Evolutionary conservation across 2,113 vertebrate genomes (phyloP), one percentile per base, ranked within the genome.

Genomic region (Leptocoma aspasia): DNA sequence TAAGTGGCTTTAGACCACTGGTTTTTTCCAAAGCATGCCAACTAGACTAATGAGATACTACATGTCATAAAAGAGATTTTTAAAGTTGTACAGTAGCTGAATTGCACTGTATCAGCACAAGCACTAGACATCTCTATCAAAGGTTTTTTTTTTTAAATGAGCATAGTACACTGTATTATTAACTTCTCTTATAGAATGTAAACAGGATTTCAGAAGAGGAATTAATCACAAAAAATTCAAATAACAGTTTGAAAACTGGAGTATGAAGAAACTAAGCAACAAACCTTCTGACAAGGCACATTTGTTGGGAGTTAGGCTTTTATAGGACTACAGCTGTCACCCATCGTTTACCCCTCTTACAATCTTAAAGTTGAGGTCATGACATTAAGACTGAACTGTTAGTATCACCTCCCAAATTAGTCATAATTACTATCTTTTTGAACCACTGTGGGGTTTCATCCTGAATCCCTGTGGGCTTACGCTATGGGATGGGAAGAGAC

Each of bases 121-220:
- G 44, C 72, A 44, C 35, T 47, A 81, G 60, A 75, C 24, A 63
- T n/a, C 49, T 56, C 82, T 68, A 64, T 68, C 78, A 90, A 93
- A 94, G 61, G 35, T 28, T 12, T 45, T 35, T 59, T 49, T 72
- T 61, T 83, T 72, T 31, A 3, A 90, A 66, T 79, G 20, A 94
- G 70, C 85, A 85, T 45, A 87, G 90, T 41, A 54, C 49, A 49
- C 70, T 89, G 73, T 93, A 93, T 96, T 93, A 85, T 81, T 87
- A 87, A 91, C 61, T 96, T 64, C 53, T 21, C 53, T 90, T 92
- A 65, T 7, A 90, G 53, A 94, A 90, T 16, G 31, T 65, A 96
- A 96, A 96, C 70, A 95, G 49, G 53, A 85, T 95, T 90, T 90
- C 70, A 95, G 75, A 91, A 69, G 52, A 66, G 49, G 53, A 44